Conservation (phyloP, 2,888 invertebrate species). For the Chalcosyrphus nemorum region DNA sequence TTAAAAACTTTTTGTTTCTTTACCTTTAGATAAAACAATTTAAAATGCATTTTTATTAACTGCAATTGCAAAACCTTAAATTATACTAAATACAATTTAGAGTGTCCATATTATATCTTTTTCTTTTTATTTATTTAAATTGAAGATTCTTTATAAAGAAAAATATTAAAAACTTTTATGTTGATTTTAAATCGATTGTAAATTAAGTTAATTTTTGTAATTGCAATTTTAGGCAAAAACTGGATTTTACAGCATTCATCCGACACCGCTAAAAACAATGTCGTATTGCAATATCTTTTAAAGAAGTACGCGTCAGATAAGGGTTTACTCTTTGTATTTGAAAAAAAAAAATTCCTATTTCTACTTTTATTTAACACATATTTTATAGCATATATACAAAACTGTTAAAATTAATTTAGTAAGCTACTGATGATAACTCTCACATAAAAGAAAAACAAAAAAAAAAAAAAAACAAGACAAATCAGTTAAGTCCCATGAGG, state of each 20-base stretch:
- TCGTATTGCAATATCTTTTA: slow-evolving; percentile 94
- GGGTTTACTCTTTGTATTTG: slow-evolving; percentile 72
- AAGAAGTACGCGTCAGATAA: slow-evolving; percentile 87
- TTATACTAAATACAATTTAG: neutral
- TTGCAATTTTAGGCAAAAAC: slow-evolving; percentile 89
- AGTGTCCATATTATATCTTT: slow-evolving; percentile 19
- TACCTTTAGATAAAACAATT: neutral
- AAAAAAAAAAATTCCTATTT: slow-evolving; percentile 49
- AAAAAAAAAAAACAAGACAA: neutral
- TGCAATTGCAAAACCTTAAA: slow-evolving; percentile 3
- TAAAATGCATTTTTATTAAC: neutral
- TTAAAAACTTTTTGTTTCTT: neutral
- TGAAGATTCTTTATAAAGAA: slow-evolving; percentile 43
- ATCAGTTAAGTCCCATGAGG: slow-evolving; percentile 7
- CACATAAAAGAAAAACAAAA: slow-evolving; percentile 30
- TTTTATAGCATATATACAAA: slow-evolving; percentile 14
- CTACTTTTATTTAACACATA: slow-evolving; percentile 34
- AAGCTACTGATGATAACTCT: slow-evolving; percentile 42
- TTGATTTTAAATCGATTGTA: slow-evolving; percentile 73
- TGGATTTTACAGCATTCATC: slow-evolving; percentile 98
- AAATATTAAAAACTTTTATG: slow-evolving; percentile 44
- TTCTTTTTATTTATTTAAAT: neutral
- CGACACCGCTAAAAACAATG: slow-evolving; percentile 91
- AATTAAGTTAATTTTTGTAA: slow-evolving; percentile 82
- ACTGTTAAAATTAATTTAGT: slow-evolving; percentile 32